Conservation (phyloP, 2,888 invertebrate species). For the Drosophila siamana region DNA sequence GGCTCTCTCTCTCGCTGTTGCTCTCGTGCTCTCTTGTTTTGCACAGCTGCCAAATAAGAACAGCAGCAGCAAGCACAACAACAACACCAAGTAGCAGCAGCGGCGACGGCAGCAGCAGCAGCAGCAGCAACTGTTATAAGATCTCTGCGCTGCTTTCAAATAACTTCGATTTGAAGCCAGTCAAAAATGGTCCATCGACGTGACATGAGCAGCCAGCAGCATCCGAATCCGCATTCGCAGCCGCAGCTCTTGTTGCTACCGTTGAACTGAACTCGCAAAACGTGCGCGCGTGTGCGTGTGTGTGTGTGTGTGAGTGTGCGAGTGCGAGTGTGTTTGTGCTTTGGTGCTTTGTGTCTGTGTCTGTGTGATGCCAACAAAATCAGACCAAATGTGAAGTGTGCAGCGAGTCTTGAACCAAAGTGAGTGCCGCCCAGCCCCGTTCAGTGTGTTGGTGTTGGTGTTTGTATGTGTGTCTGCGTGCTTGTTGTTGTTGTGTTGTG, state of each 20-base stretch:
- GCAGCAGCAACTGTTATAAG: slow-evolving; percentile 54
- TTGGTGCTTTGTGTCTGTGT: slow-evolving; percentile 20
- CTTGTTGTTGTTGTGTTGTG: slow-evolving; percentile 25
- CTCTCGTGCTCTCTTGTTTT: slow-evolving; percentile 4
- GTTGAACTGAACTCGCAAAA: slow-evolving; percentile 60
- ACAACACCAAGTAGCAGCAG: slow-evolving; percentile 12
- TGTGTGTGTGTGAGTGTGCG: slow-evolving; percentile 11
- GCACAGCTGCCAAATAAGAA: slow-evolving; percentile 45
- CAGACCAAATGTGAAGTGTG: slow-evolving; percentile 54
- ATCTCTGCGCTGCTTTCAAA: slow-evolving; percentile 53
- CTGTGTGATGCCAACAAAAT: slow-evolving; percentile 44
- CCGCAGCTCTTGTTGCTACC: slow-evolving; percentile 47
- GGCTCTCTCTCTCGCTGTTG: slow-evolving; percentile 10
- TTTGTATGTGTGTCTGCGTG: background rate
- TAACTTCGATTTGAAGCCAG: slow-evolving; percentile 76
- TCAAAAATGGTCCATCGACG: slow-evolving; percentile 85
- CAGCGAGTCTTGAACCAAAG: slow-evolving; percentile 36
- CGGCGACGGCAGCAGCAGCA: slow-evolving; percentile 5
- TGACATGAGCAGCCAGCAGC: slow-evolving; percentile 78
- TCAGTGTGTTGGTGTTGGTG: background rate
- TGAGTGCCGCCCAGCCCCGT: slow-evolving; percentile 30
- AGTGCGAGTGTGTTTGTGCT: slow-evolving; percentile 4
- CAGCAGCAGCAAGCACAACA: slow-evolving; percentile 26
- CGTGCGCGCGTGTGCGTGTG: slow-evolving; percentile 33
- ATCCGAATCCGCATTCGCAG: slow-evolving; percentile 72